A percentile compares a stretch with the other conserved stretches of the same genome.
Evolutionary conservation across 2,888 invertebrate genomes (phyloP).

Genomic region (Pachycephus smyrnensis): DNA sequence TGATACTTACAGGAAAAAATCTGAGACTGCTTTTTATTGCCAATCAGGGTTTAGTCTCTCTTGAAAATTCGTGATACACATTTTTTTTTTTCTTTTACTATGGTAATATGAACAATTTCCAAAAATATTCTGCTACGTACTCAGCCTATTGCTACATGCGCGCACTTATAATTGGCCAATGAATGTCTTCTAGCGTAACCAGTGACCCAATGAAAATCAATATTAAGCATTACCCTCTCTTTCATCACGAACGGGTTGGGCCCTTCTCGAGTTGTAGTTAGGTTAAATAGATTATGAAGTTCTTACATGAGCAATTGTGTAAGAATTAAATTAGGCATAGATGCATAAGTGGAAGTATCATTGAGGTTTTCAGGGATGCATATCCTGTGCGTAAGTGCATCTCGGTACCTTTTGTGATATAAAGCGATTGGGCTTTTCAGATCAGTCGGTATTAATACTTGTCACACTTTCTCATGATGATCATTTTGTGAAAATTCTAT

Average conservation of each 20-base stretch:
- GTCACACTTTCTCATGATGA: neutral
- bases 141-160: neutral
- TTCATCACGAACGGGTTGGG: too few species aligned
- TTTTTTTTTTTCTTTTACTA: neutral
- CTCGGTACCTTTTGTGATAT: neutral
- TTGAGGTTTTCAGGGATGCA: neutral
- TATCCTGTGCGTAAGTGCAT: neutral
- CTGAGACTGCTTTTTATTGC: neutral
- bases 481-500: neutral
- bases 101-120: neutral
- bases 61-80: neutral
- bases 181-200: neutral
- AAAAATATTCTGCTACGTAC: neutral
- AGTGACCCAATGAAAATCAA: too few species aligned
- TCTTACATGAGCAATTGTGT: neutral
- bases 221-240: too few species aligned
- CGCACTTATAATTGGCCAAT: neutral
- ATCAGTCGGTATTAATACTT: neutral
- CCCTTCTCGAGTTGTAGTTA: neutral
- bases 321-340: neutral
- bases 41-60: neutral
- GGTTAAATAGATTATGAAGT: neutral
- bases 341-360: neutral
- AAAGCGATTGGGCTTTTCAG: neutral
- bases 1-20: neutral